Percentiles rank a stretch among this genome's conserved stretches.
Conservation (phyloP, 2,888 invertebrate species). For the Andrena haemorrhoa region DNA sequence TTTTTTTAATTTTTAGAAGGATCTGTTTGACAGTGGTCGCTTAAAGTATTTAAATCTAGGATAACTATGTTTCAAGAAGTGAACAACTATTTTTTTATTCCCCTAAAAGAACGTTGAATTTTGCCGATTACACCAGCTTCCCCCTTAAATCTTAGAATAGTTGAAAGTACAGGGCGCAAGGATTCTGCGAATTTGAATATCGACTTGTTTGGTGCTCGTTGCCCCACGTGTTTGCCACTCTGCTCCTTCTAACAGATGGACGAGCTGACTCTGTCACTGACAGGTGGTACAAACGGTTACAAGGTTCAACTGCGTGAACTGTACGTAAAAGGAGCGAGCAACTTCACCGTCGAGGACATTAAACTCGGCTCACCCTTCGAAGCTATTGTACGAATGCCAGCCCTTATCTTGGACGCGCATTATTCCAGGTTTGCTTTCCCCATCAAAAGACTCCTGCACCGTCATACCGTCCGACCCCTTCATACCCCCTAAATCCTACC, state of each 20-base stretch:
- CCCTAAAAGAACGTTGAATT: no score
- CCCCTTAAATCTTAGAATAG: no score
- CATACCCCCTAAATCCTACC: not conserved
- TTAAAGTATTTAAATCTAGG: not conserved
- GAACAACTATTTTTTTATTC: no score
- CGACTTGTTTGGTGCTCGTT: not conserved
- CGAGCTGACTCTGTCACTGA: constrained; percentile 86
- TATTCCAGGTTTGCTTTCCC: constrained; percentile 85
- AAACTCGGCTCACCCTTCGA: constrained; percentile 88
- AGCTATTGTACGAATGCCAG: constrained; percentile 88
- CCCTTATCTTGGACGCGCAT: constrained; percentile 88
- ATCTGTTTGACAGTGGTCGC: no score
- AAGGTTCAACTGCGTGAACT: constrained; percentile 84
- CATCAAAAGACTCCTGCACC: constrained; percentile 20
- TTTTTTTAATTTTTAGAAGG: no score
- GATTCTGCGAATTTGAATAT: not conserved
- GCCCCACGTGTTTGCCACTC: not conserved
- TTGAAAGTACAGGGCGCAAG: no score
- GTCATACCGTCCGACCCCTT: not conserved
- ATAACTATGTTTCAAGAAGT: not conserved
- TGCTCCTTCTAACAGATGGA: constrained; percentile 82
- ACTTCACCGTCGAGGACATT: constrained; percentile 85
- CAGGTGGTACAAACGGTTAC: constrained; percentile 86
- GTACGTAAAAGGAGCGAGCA: constrained; percentile 85
- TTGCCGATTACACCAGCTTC: no score